phyloP scores from a whole-genome alignment of 2,797 vertebrate species.

The Pseudocheirus occidentalis region DNA sequence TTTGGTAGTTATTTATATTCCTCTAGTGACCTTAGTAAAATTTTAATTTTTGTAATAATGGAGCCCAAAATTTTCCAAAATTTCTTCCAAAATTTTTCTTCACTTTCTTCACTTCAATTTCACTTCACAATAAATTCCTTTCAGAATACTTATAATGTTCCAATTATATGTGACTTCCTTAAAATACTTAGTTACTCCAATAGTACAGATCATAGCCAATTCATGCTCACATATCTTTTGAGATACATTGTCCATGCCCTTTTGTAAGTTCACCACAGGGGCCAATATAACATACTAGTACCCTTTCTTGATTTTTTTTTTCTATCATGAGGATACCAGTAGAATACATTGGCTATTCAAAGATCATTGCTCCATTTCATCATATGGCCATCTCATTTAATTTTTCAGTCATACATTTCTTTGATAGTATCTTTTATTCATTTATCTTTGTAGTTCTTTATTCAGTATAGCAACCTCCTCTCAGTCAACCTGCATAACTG shows the following conservation, averaged over 20 bases:
- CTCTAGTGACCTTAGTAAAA: not conserved
- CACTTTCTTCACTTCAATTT: not conserved
- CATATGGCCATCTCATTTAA: not conserved
- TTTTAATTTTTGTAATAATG: not conserved
- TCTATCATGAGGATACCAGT: not conserved
- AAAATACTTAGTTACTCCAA: not conserved
- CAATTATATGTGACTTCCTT: not conserved
- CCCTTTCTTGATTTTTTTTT: not conserved
- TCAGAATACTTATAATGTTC: not conserved
- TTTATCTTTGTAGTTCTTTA: not conserved
- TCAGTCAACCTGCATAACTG: not conserved
- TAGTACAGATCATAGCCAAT: not conserved
- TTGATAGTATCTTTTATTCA: not conserved
- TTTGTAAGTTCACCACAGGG: not conserved
- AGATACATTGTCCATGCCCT: not conserved
- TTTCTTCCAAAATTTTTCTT: not conserved
- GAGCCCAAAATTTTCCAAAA: not conserved
- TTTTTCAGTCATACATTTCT: not conserved
- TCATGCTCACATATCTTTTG: not conserved
- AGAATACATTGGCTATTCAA: not conserved
- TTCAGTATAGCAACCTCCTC: not conserved
- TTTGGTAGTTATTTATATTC: not conserved
- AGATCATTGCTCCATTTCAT: not conserved
- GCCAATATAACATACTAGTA: not conserved
- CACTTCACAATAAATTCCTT: not conserved